Evolutionary conservation across 2,113 vertebrate genomes (phyloP), one percentile per base, ranked within the genome.

Genomic region (Oreocharis arfaki): DNA sequence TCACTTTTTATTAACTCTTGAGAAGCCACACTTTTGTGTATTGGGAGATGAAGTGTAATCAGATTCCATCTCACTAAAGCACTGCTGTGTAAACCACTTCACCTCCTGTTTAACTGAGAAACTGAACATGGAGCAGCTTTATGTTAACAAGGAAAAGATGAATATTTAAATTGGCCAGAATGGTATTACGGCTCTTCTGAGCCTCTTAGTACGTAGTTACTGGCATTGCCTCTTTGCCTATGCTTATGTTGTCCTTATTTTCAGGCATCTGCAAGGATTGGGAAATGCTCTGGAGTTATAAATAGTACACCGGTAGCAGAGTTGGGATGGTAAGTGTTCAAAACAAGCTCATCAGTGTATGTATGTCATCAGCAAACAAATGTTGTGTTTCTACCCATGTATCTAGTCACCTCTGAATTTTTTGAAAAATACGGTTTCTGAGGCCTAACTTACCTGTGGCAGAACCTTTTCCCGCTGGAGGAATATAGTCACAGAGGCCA

Each of bases 141-240:
- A 46, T 84, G 82, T 96, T 96, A 94, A 88, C 83, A 90, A 80
- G 88, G 56, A 96, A 94, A 90, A 68, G 81, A 97, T 95, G 84
- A 96, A 89, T 96, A 95, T 96, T 97, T 97, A 93, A 96, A 93
- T 93, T 71, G 77, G 8, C 55, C 84, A 64, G 87, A 94, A 92
- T 4, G 16, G 41, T 85, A 28, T 94, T 90, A 83, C 85, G 71
- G 82, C 64, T 64, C 67, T 96, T 97, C 61, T 71, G 86, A 83
- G 87, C 61, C 89, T 73, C 73, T 88, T 85, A 35, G 49, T 55
- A 56, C 49, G 13, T 41, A 70, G 73, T 82, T 86, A 41, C 7
- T 79, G 74, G 67, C 53, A 33, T 88, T 92, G 24, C 63, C 68
- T 94, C 17, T 33, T 90, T 88, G 82, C 26, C 61, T 71, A 0